Evolutionary conservation across 1,140 invertebrate species (phyloP).

Genomic region (Augochlora pura): DNA sequence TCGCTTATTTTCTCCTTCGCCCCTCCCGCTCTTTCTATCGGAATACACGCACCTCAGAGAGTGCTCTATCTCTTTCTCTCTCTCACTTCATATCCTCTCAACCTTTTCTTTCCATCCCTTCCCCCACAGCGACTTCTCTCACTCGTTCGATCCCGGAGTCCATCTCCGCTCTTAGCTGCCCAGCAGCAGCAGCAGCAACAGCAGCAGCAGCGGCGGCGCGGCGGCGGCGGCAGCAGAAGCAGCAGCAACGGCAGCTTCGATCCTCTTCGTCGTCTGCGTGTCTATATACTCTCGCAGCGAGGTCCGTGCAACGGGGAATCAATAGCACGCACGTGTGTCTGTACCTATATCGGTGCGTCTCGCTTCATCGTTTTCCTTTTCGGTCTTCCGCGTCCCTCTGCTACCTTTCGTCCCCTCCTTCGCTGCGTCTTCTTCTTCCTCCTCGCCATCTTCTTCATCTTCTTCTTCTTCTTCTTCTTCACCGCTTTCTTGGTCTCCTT

Average conservation of each 20-base stretch:
- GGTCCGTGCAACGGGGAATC: slow-evolving; percentile 52
- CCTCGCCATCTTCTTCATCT: not conserved
- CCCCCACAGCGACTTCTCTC: slow-evolving; percentile 25
- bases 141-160: slow-evolving; percentile 50
- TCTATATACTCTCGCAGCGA: slow-evolving; percentile 37
- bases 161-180: slow-evolving; percentile 48
- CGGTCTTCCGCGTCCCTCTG: too few relatives aligned
- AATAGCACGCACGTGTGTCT: slow-evolving; percentile 50
- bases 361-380: too few relatives aligned
- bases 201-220: slow-evolving; percentile 49
- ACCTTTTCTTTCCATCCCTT: slow-evolving; percentile 47
- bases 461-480: not conserved
- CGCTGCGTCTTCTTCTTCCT: not conserved
- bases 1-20: slow-evolving; percentile 54
- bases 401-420: too few relatives aligned
- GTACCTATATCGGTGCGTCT: slow-evolving; percentile 22
- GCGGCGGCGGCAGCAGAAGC: slow-evolving; percentile 41
- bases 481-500: slow-evolving; percentile 3
- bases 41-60: slow-evolving; percentile 7
- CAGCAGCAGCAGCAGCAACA: slow-evolving; percentile 45
- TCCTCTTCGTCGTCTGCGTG: slow-evolving; percentile 48
- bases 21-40: slow-evolving; percentile 28
- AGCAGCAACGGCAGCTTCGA: slow-evolving; percentile 56
- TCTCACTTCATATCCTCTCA: slow-evolving; percentile 5
- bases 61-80: slow-evolving; percentile 15